phyloP scores from a whole-genome alignment of 2,888 invertebrate species.

The Siphlonurus alternatus region DNA sequence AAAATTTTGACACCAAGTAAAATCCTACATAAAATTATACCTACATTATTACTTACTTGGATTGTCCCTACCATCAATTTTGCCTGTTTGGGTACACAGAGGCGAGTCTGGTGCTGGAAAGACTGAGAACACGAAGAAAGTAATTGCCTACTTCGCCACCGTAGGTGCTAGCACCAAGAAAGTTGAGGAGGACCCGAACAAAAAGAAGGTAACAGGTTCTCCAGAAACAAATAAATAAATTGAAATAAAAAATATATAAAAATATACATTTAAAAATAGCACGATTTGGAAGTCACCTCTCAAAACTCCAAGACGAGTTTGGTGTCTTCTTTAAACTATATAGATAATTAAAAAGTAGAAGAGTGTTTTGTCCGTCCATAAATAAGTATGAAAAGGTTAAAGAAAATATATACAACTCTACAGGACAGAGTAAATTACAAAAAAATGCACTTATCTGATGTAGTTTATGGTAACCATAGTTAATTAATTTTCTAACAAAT shows the following conservation, averaged over 20 bases:
- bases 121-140: constrained; percentile 99
- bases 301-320: not conserved
- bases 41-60: no score
- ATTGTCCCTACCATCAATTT: no score
- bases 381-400: not conserved
- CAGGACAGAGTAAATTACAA: not conserved
- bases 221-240: not conserved
- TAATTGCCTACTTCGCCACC: constrained; percentile 99
- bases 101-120: constrained; percentile 99
- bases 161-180: constrained; percentile 84
- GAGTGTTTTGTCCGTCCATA: not conserved
- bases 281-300: not conserved
- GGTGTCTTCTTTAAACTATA: not conserved
- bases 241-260: not conserved
- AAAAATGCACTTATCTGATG: no score
- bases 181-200: constrained; percentile 34
- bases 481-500: no score
- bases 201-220: constrained; percentile 17
- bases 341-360: not conserved
- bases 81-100: no score
- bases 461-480: no score
- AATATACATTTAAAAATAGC: not conserved
- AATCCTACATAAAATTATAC: no score
- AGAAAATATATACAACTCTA: not conserved
- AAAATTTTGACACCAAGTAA: no score